A percentile compares a stretch with the other conserved stretches of the same genome.
Evolutionary conservation across 2,113 vertebrate genomes (phyloP).

Genomic region (Eulemur rufifrons): DNA sequence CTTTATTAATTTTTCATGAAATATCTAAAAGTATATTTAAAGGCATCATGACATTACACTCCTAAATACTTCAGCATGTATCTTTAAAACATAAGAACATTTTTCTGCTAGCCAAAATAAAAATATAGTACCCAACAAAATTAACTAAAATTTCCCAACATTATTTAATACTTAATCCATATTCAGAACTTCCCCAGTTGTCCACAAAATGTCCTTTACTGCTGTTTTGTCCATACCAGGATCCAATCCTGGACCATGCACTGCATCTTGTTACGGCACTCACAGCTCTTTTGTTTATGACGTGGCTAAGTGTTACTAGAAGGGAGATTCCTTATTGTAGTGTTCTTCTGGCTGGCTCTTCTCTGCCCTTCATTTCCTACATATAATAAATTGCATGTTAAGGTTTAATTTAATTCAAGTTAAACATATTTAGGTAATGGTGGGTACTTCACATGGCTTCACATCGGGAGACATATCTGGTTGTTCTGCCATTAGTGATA

Average conservation of each 20-base stretch:
- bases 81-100: neutral
- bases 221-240: neutral
- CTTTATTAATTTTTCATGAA: constrained; percentile 25
- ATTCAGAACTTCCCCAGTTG: neutral
- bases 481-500: neutral
- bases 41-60: neutral
- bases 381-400: neutral
- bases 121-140: neutral
- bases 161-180: neutral
- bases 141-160: neutral
- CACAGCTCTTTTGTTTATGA: neutral
- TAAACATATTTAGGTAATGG: neutral
- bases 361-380: neutral
- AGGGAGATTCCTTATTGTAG: neutral
- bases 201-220: neutral
- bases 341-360: neutral
- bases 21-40: constrained; percentile 6
- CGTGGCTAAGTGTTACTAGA: neutral
- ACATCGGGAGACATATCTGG: neutral
- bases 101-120: neutral
- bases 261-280: neutral
- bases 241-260: neutral
- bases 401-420: neutral
- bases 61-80: neutral
- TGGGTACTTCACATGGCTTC: neutral